phyloP scores from a whole-genome alignment of 2,888 invertebrate species.

The Eilema griseolum region DNA sequence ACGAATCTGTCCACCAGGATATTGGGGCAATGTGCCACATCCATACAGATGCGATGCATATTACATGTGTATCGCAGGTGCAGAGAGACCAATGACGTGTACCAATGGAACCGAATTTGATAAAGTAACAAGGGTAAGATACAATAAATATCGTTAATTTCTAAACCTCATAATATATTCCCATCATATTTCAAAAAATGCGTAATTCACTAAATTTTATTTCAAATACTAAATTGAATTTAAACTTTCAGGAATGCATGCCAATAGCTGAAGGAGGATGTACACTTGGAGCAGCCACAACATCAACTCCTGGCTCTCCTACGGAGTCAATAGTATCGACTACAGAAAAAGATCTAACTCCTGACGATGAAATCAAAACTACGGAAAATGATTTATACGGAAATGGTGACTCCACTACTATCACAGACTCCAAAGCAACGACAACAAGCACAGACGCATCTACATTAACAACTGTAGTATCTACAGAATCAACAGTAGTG shows the following conservation, averaged over 20 bases:
- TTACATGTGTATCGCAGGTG: conserved; percentile 45
- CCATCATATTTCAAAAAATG: too few relatives aligned
- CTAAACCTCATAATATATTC: too few relatives aligned
- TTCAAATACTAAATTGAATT: too few relatives aligned
- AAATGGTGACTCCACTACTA: neutral
- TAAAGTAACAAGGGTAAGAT: conserved; percentile 28
- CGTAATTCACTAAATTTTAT: too few relatives aligned
- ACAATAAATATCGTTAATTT: too few relatives aligned
- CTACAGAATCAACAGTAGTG: neutral
- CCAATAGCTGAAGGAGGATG: conserved; percentile 39
- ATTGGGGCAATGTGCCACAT: conserved; percentile 8
- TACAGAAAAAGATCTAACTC: neutral
- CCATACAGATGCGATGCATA: conserved; percentile 27
- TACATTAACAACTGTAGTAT: neutral
- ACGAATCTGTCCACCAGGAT: conserved; percentile 10
- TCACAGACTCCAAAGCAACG: neutral
- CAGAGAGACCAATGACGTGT: conserved; percentile 43
- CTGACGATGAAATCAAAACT: neutral
- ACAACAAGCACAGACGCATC: neutral
- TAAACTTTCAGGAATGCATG: neutral
- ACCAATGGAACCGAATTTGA: conserved; percentile 59
- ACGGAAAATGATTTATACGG: neutral
- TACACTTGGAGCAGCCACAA: conserved; percentile 23
- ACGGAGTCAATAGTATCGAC: neutral
- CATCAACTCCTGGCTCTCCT: neutral